These are phyloP conservation scores for Lycaon pictus DNA, from an alignment of 2,113 vertebrate species.

Conservation along the genomic window DNA sequence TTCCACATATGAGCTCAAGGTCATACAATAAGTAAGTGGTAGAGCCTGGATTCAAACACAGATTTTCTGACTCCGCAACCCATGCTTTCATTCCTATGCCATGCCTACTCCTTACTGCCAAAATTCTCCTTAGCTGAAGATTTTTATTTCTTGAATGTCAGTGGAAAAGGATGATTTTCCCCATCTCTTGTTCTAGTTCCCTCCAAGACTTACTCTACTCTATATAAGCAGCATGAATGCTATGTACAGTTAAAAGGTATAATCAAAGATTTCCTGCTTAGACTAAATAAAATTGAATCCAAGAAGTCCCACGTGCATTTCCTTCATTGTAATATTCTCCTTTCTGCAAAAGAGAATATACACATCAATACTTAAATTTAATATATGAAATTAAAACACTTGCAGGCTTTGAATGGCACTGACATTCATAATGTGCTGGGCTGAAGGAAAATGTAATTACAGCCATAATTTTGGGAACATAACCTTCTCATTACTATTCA, in stretches of 20 bases:
- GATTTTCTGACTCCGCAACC: neutral
- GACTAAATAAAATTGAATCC: constrained; percentile 47
- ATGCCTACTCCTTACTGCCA: neutral
- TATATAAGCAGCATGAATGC: neutral
- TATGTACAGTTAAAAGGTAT: neutral
- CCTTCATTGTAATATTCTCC: neutral
- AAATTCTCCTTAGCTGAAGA: neutral
- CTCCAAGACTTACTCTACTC: neutral
- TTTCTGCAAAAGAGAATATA: constrained; percentile 33
- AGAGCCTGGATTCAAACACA: neutral
- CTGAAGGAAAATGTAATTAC: constrained; percentile 18
- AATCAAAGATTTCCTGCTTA: constrained; percentile 38
- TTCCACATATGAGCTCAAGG: neutral
- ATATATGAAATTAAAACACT: constrained; percentile 64
- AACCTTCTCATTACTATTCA: constrained; percentile 7
- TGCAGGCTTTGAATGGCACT: constrained; percentile 27
- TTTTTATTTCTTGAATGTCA: neutral
- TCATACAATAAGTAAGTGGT: neutral
- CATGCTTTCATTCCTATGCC: neutral
- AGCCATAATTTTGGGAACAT: constrained; percentile 50
- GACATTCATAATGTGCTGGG: constrained; percentile 38
- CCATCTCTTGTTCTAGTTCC: neutral
- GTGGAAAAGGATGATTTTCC: neutral
- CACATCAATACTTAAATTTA: constrained; percentile 54
- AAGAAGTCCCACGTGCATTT: neutral